Base-by-base conservation (phyloP, 2,888 invertebrate species). In the Trimorus sp. region DNA sequence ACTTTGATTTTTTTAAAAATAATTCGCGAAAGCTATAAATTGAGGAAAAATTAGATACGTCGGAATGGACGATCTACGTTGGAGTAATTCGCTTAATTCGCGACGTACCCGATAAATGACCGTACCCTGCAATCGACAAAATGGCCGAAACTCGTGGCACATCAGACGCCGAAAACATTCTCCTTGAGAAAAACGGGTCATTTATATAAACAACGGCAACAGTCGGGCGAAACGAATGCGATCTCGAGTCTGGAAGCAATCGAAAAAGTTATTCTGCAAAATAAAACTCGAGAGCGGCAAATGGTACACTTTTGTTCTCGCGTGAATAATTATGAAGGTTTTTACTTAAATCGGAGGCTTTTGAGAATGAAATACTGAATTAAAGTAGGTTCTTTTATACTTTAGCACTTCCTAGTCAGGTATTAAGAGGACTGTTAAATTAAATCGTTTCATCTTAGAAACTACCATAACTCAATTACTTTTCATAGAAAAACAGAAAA, bases 191-290 rank as follows among this genome's bases (percentile, higher is more conserved):
- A 65, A 73, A 51, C 40, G 37, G 0, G 56, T 36, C 73, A n/a
- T 75, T 75, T 75, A 66, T 66, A 42, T 63, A 74, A 63, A 63
- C 49, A 63, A 54, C 66, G 42, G 42, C 26, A 37, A n/a, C 26
- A 26, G 56, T 37, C 40, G 51, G 40, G 56, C 58, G 65, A 49
- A 58, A 65, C 56, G 74, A 74, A 63, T 49, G 38, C 36, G 58
- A 56, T 12, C n/a, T 16, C 49, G 40, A 58, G 62, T 15, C 53
- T 49, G 74, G 58, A 58, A 16, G 65, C 65, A 65, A 74, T 74
- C 74, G 58, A 74, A 65, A 65, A 74, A 74, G 74, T 74, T 74
- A 40, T 63, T 74, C 58, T 58, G 58, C 49, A 65, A 74, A 65
- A 45, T 49, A 65, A 49, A 65, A 53, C 14, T 36, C 11, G 7